These are phyloP conservation scores for Beaufortia kweichowensis DNA, from an alignment of 2,113 vertebrate genomes.

Conservation along the genomic window DNA sequence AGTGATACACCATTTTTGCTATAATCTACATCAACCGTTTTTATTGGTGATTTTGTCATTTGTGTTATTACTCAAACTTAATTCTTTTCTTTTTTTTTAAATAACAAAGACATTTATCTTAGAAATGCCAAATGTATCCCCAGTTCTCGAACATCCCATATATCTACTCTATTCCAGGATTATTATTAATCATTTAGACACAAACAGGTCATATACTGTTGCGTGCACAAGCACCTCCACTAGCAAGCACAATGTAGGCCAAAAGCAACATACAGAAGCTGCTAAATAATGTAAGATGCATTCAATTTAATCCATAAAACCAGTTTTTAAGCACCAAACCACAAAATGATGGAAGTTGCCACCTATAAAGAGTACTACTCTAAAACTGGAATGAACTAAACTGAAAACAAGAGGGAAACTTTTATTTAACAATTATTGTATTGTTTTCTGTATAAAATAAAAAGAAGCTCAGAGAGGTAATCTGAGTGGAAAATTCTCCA, in stretches of 20 bases:
- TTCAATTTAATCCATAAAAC: neutral
- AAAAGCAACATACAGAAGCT: neutral
- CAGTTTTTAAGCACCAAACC: neutral
- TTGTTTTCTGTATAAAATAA: conserved; percentile 5
- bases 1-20: no score
- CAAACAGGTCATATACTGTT: neutral
- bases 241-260: neutral
- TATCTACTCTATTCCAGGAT: neutral
- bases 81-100: no score
- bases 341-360: neutral
- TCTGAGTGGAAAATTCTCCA: neutral
- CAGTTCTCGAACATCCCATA: no score
- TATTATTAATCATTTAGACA: neutral
- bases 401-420: neutral
- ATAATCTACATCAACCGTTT: no score
- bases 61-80: no score
- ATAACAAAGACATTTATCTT: no score
- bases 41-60: no score
- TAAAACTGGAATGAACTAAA: conserved; percentile 13
- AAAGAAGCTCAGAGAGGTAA: neutral
- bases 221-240: neutral
- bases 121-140: no score
- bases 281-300: no score
- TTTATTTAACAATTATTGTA: conserved; percentile 17
- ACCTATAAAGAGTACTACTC: neutral